These are phyloP conservation scores for Cryptotermes secundus DNA, from an alignment of 1,140 invertebrate genomes.

Conservation along the genomic window DNA sequence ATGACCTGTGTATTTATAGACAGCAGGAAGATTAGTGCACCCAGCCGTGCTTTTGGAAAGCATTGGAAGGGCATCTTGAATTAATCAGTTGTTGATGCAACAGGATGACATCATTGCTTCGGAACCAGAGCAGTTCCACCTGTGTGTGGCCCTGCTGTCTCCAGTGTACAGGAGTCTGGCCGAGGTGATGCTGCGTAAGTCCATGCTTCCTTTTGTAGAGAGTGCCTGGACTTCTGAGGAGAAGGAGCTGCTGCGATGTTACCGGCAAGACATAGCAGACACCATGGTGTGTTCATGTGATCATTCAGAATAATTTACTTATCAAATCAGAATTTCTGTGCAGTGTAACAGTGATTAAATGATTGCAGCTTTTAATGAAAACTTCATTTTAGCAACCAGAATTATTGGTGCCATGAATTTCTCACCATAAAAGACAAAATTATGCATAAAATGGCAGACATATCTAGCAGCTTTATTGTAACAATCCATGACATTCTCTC, in stretches of 20 bases:
- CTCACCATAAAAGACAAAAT: too few relatives aligned
- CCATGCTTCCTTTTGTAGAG: slow-evolving; percentile 55
- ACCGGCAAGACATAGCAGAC: slow-evolving; percentile 88
- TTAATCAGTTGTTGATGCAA: not conserved
- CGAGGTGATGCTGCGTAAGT: slow-evolving; percentile 64
- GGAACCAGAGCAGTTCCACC: slow-evolving; percentile 52
- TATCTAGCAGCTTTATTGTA: not conserved
- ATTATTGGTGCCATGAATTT: too few relatives aligned
- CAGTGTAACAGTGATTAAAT: not conserved
- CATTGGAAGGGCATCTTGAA: too few relatives aligned
- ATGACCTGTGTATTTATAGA: too few relatives aligned
- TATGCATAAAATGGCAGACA: too few relatives aligned
- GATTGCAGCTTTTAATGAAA: not conserved
- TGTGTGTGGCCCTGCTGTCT: slow-evolving; percentile 54
- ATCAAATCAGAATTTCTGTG: slow-evolving; percentile 39
- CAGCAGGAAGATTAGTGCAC: too few relatives aligned
- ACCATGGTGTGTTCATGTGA: slow-evolving; percentile 61
- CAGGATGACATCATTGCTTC: slow-evolving; percentile 63
- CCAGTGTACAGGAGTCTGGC: slow-evolving; percentile 67
- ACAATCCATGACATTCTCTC: not conserved
- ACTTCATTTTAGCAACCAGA: not conserved
- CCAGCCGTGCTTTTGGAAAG: too few relatives aligned
- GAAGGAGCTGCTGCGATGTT: slow-evolving; percentile 82
- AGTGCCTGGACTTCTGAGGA: slow-evolving; percentile 67
- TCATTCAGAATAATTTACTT: not conserved